A percentile compares a stretch with the other conserved stretches of the same genome.
Evolutionary conservation across 2,797 vertebrate genomes (phyloP).

Genomic region (Danio tinwini): DNA sequence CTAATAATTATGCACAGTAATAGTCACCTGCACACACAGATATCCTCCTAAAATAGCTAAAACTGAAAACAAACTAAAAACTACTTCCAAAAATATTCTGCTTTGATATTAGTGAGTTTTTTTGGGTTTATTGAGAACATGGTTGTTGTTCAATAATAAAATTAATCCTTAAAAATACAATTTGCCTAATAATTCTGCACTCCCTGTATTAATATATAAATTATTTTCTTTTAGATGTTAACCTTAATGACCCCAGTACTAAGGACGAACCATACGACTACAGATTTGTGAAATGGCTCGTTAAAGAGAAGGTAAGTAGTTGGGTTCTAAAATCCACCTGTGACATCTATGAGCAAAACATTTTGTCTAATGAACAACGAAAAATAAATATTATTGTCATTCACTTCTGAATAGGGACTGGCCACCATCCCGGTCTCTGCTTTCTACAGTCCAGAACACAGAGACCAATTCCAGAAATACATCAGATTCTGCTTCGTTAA

Average conservation of each 20-base stretch:
- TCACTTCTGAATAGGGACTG: slow-evolving; percentile 79
- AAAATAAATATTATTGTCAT: neutral
- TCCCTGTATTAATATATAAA: no score
- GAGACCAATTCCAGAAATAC: slow-evolving; percentile 84
- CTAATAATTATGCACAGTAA: no score
- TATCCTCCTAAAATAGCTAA: no score
- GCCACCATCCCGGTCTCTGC: slow-evolving; percentile 87
- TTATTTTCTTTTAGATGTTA: slow-evolving; percentile 68
- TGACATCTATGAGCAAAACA: neutral
- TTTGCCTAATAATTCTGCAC: no score
- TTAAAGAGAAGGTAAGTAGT: slow-evolving; percentile 87
- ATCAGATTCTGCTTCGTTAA: slow-evolving; percentile 96
- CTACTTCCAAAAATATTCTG: no score
- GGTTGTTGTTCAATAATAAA: no score
- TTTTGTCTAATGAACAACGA: neutral
- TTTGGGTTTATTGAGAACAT: no score
- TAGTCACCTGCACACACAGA: no score
- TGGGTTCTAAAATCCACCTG: neutral
- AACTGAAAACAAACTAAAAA: no score
- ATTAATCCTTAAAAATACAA: no score
- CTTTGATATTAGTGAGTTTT: no score
- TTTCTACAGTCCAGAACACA: slow-evolving; percentile 85
- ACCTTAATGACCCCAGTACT: slow-evolving; percentile 73
- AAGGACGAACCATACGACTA: slow-evolving; percentile 79
- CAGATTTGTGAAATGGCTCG: slow-evolving; percentile 90